Conservation (phyloP, 2,113 vertebrate species). For the Bubo bubo region DNA sequence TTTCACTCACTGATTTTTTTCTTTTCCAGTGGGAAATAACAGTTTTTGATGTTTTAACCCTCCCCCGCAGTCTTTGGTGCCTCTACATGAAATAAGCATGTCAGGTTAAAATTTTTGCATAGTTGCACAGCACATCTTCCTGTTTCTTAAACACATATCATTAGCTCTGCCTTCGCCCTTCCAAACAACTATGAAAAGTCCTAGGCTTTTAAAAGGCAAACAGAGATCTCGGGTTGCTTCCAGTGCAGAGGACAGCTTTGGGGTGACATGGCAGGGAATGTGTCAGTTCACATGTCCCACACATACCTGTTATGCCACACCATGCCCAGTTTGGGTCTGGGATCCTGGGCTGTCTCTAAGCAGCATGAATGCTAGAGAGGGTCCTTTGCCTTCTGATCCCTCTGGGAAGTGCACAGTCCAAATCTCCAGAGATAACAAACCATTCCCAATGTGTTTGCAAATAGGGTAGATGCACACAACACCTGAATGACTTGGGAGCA, state of each 20-base stretch:
- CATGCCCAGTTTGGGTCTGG: neutral
- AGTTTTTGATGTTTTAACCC: neutral
- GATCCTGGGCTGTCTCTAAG: neutral
- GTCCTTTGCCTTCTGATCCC: neutral
- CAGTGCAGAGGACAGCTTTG: neutral
- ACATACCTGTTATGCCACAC: neutral
- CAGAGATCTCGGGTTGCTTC: neutral
- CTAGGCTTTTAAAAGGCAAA: neutral
- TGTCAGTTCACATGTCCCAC: neutral
- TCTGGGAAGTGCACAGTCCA: neutral
- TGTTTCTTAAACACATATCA: neutral
- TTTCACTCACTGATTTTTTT: neutral
- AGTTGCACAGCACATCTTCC: neutral
- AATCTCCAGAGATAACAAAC: neutral
- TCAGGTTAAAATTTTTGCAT: neutral
- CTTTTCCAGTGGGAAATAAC: neutral
- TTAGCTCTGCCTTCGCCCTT: neutral
- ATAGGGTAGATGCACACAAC: neutral
- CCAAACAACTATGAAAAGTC: neutral
- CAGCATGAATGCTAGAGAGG: neutral
- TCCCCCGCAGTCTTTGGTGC: neutral
- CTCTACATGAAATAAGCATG: neutral
- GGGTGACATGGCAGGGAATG: neutral
- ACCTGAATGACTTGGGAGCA: neutral
- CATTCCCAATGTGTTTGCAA: neutral